phyloP scores from a whole-genome alignment of 2,888 invertebrate species.

The Disparrhopalites patrizii region DNA sequence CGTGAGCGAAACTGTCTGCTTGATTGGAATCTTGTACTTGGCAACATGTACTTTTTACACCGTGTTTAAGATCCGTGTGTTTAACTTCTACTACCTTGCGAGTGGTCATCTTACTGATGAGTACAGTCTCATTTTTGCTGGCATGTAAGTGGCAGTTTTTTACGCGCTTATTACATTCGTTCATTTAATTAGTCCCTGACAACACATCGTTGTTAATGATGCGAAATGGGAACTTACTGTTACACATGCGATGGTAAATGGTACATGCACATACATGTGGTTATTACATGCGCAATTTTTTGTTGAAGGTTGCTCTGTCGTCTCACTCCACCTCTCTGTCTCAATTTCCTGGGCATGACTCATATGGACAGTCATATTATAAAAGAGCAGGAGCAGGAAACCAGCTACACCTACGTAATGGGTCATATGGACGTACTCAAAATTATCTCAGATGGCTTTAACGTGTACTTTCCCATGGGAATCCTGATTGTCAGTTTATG shows the following conservation, averaged over 20 bases:
- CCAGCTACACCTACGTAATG: conserved; percentile 96
- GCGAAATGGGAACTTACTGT: too few species aligned
- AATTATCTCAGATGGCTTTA: conserved; percentile 95
- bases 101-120: conserved; percentile 98
- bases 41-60: conserved; percentile 98
- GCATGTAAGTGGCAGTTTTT: conserved; percentile 74
- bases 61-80: conserved; percentile 88
- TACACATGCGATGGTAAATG: too few species aligned
- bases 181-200: neutral
- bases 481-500: conserved; percentile 88
- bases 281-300: neutral
- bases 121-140: conserved; percentile 96
- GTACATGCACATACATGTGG: neutral
- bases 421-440: conserved; percentile 98
- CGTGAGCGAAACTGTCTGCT: conserved; percentile 90
- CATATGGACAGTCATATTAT: conserved; percentile 97
- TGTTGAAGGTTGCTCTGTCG: conserved; percentile 72
- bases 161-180: conserved; percentile 1
- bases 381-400: conserved; percentile 70
- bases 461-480: conserved; percentile 90
- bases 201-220: neutral
- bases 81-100: conserved; percentile 95
- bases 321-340: conserved; percentile 94
- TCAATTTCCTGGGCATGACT: conserved; percentile 94
- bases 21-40: conserved; percentile 85